Evolutionary conservation across 35 echinoderm and acorn worm genomes (phyloP).

Genomic region (Heliocidaris erythrogramma): DNA sequence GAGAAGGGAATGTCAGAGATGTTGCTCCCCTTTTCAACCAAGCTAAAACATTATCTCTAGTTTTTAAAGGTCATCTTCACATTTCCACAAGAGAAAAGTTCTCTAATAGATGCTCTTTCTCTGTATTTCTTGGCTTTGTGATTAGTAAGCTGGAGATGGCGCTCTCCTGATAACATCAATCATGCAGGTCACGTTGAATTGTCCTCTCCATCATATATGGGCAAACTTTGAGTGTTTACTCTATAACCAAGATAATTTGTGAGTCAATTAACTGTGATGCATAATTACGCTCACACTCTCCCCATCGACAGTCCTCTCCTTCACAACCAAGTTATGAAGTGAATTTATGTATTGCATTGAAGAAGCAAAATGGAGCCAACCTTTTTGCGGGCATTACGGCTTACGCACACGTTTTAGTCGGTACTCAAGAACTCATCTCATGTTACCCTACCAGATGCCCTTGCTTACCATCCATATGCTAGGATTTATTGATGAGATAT

Average conservation of each 20-base stretch:
- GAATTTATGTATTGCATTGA: slow-evolving; percentile 22
- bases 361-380: not conserved
- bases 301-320: slow-evolving; percentile 22
- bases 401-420: slow-evolving; percentile 14
- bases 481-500: slow-evolving; percentile 8
- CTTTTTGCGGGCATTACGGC: not conserved
- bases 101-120: not conserved
- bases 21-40: too few relatives aligned
- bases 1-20: too few relatives aligned
- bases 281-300: not conserved
- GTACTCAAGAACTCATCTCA: not conserved
- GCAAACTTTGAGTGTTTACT: slow-evolving; percentile 29
- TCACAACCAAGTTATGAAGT: not conserved
- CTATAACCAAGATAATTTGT: not conserved
- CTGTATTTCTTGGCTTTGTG: not conserved
- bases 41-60: too few relatives aligned
- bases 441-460: not conserved
- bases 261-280: slow-evolving; percentile 36
- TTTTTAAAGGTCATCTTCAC: not conserved
- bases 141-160: not conserved
- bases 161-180: not conserved
- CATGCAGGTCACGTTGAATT: not conserved
- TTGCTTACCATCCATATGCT: not conserved
- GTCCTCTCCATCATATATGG: not conserved
- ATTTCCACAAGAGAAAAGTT: not conserved